These are phyloP conservation scores for Stichodactyla mertensii DNA, from an alignment of 64 coral and sea anemone species.

Conservation along the genomic window DNA sequence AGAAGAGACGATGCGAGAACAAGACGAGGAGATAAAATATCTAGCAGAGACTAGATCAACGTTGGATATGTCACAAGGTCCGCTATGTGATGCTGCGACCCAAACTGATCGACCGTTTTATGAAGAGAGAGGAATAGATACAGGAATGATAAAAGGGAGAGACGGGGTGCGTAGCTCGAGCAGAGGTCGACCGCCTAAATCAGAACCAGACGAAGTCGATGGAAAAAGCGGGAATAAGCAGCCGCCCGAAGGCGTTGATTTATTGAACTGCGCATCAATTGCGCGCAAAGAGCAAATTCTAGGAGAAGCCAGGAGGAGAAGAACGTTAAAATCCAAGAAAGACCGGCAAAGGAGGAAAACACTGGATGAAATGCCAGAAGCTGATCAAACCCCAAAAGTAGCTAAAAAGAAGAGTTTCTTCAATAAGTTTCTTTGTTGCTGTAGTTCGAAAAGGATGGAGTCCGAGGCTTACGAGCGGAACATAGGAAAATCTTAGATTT, in stretches of 20 bases:
- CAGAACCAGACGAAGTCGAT: neutral
- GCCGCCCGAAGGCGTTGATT: slow-evolving; percentile 65
- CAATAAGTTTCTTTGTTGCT: slow-evolving; percentile 39
- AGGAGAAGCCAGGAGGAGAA: slow-evolving; percentile 71
- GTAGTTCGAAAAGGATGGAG: slow-evolving; percentile 33
- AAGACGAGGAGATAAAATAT: slow-evolving; percentile 81
- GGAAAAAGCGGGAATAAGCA: slow-evolving; percentile 15
- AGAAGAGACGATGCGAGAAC: slow-evolving; percentile 76
- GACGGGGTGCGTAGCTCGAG: neutral
- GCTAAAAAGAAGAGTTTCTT: slow-evolving; percentile 17
- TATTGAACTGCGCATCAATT: slow-evolving; percentile 52
- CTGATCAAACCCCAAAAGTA: slow-evolving; percentile 16
- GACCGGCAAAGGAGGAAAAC: slow-evolving; percentile 39
- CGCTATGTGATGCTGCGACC: slow-evolving; percentile 39
- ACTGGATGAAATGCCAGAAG: slow-evolving; percentile 31
- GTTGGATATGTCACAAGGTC: slow-evolving; percentile 15
- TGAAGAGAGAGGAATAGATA: slow-evolving; percentile 68
- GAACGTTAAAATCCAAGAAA: slow-evolving; percentile 74
- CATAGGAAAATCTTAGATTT: neutral
- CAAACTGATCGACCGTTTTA: slow-evolving; percentile 59
- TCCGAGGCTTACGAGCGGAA: slow-evolving; percentile 27
- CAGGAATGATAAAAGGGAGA: neutral
- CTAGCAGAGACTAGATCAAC: slow-evolving; percentile 38
- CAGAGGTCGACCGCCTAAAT: neutral
- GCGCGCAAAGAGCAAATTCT: slow-evolving; percentile 67